A percentile compares a stretch with the other conserved stretches of the same genome.
Conservation (phyloP, 2,888 invertebrate genomes). For the Monoplex corrugatus region DNA sequence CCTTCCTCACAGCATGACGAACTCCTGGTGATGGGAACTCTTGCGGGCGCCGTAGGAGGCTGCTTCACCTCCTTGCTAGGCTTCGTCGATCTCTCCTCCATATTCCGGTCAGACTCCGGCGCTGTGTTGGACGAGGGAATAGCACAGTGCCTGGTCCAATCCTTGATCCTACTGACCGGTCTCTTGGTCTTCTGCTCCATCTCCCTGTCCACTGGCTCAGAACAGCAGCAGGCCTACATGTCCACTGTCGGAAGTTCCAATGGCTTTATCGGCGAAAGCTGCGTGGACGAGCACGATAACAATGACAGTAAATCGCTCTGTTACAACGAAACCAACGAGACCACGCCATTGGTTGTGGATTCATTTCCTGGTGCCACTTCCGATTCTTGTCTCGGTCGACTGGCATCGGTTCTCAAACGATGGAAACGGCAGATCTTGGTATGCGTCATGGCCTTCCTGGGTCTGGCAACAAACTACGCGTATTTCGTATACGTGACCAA, state of each 20-base stretch:
- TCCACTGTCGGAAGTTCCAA: too few relatives aligned
- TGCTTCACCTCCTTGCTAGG: constrained; percentile 44
- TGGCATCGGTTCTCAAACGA: background rate
- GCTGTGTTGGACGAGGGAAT: constrained; percentile 30
- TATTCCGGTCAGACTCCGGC: background rate
- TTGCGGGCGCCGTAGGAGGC: constrained; percentile 40
- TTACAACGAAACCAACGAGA: too few relatives aligned
- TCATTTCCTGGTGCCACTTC: too few relatives aligned
- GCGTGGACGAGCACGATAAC: too few relatives aligned
- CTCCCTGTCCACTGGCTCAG: constrained; percentile 35
- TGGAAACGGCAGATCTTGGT: background rate
- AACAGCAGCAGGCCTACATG: too few relatives aligned
- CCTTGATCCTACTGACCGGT: background rate
- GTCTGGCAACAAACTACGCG: constrained; percentile 32
- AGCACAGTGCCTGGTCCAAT: constrained; percentile 40
- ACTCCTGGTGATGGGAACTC: constrained; percentile 35
- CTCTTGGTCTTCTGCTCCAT: background rate
- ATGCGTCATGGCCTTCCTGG: constrained; percentile 33
- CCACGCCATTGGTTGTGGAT: too few relatives aligned
- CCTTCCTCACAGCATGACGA: constrained; percentile 36
- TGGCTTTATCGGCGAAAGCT: too few relatives aligned
- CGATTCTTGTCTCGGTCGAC: background rate
- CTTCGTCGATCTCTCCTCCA: constrained; percentile 17
- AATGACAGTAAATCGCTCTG: too few relatives aligned
- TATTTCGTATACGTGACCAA: constrained; percentile 45